Evolutionary conservation across 2,113 vertebrate genomes (phyloP).

Genomic region (Microtus pennsylvanicus): DNA sequence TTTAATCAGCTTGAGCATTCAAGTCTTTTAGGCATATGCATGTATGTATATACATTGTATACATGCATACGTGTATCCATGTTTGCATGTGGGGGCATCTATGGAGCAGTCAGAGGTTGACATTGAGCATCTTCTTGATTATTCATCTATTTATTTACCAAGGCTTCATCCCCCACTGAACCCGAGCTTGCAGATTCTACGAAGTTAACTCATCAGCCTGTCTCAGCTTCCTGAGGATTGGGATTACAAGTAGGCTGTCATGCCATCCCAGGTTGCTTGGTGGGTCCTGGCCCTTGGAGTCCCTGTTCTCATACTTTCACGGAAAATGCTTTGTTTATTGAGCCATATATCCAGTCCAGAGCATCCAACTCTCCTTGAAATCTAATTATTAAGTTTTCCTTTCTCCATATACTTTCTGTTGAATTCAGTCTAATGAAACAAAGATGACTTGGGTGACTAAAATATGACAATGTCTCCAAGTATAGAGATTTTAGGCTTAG

Average conservation of each 20-base stretch:
- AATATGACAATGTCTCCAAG: neutral
- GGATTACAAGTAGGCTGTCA: neutral
- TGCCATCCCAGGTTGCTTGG: neutral
- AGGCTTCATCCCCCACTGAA: too few relatives aligned
- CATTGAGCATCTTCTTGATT: neutral
- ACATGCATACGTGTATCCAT: neutral
- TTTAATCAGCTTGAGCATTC: conserved; percentile 16
- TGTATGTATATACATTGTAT: neutral
- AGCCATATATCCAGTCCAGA: neutral
- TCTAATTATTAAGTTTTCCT: conserved; percentile 5
- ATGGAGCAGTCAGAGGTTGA: neutral
- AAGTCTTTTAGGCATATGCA: neutral
- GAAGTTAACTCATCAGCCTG: neutral
- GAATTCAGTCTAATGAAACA: neutral
- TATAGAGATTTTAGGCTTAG: neutral
- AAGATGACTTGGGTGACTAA: neutral
- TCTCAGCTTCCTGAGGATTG: neutral
- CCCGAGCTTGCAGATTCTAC: neutral
- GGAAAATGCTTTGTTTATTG: neutral
- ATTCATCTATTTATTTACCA: neutral
- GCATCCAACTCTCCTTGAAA: neutral
- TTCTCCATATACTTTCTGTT: neutral
- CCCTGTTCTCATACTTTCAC: neutral
- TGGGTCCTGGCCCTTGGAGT: neutral
- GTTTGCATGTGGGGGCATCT: neutral